Evolutionary conservation across 2,888 invertebrate genomes (phyloP), one percentile per base, ranked within the genome.

Genomic region (Taphrorychus bicolor): DNA sequence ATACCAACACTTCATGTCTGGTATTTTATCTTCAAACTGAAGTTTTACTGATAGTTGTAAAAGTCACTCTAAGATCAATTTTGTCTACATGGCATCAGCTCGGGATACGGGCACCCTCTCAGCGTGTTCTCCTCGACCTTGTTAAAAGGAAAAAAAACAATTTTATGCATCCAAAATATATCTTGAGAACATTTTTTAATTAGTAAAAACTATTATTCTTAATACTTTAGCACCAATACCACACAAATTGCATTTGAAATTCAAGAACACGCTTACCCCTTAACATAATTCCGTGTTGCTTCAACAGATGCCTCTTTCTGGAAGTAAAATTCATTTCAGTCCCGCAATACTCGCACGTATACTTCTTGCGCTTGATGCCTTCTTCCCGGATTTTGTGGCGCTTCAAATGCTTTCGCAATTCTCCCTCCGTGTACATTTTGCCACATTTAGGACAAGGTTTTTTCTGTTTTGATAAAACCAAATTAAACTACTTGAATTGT

Each of bases 321-420:
- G 66, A 65, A 9, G 70, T 68, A 57, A 66, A 68, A 52, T 69
- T 66, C 68, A 68, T 68, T 59, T 68, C 70, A 16, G 67, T 71
- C 4, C 70, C 63, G 24, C 70, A 71, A 49, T 68, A 66, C 53
- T 71, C 70, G 41, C 70, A 71, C 1, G 69, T 69, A 40, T 66
- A 71, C 32, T 70, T 70, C 62, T 70, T 70, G 9, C 68, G 59
- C 51, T 71, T 69, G 14, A 69, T 69, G n/a, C 63, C 70, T 23
- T 68, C 68, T 48, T 71, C 70, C 11, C 68, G 51, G 17, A 68
- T 69, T 63, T 62, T 68, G 41, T 71, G 70, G 5, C 70, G 24
- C 53, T 69, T 68, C 22, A 71, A 53, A 58, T 71, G 70, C 52
- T 71, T 69, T 49, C 68, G 56, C 21, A 71, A 19, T 54, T 66